These are phyloP conservation scores for Polypedilum vanderplanki DNA, from an alignment of 1,140 invertebrate species.

Conservation along the genomic window DNA sequence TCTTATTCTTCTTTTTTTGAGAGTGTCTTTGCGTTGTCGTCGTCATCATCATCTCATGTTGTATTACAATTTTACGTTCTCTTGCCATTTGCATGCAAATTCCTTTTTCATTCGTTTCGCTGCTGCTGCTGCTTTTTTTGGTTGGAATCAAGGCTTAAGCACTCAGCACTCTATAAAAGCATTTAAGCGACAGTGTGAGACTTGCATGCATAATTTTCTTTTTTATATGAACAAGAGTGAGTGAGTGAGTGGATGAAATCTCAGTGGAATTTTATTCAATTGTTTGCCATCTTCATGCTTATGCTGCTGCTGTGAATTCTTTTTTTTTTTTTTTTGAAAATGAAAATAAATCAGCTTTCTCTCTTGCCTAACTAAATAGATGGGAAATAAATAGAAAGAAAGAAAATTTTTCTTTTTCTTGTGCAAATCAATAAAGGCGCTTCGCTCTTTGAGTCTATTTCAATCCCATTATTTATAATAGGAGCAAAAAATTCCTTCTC, in stretches of 20 bases:
- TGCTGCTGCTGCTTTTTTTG: neutral
- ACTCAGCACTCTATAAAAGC: conserved; percentile 25
- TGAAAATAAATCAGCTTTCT: conserved; percentile 13
- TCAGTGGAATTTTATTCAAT: conserved; percentile 19
- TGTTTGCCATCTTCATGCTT: neutral
- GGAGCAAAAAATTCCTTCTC: neutral
- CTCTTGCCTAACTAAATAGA: neutral
- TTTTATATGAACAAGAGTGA: neutral
- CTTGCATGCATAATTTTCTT: conserved; percentile 9
- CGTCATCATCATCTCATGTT: conserved; percentile 4
- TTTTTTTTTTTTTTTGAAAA: neutral
- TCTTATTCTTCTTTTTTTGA: neutral
- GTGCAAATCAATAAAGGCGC: neutral
- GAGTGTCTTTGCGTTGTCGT: neutral
- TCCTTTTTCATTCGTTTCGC: neutral
- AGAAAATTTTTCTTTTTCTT: neutral
- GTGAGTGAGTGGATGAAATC: neutral
- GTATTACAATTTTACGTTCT: conserved; percentile 27
- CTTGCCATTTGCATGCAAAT: conserved; percentile 25
- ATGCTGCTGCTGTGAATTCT: neutral
- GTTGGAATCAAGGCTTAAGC: conserved; percentile 21
- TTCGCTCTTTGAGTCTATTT: conserved; percentile 3
- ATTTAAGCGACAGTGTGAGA: conserved; percentile 19
- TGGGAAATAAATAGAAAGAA: neutral
- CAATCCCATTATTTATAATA: conserved; percentile 3